These are phyloP conservation scores for Mionectes olivaceus DNA, from an alignment of 2,797 vertebrate species.

Conservation along the genomic window DNA sequence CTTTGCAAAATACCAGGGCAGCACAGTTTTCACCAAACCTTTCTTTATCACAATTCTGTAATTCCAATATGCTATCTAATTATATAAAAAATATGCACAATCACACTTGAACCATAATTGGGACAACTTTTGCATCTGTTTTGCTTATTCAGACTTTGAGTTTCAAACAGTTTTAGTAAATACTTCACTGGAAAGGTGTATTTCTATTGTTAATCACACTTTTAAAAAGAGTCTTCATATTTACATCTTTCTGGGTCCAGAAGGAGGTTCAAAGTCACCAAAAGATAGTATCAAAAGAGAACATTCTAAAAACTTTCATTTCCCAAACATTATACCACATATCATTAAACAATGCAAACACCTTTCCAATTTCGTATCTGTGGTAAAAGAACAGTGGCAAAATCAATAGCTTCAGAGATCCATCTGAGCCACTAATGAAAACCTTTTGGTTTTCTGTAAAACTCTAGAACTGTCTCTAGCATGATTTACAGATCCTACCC, in stretches of 20 bases:
- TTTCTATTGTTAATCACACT: not conserved
- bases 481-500: not conserved
- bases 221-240: not conserved
- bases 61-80: conserved; percentile 50
- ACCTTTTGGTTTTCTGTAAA: not conserved
- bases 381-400: not conserved
- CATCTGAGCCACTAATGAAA: not conserved
- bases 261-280: not conserved
- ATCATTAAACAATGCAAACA: not conserved
- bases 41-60: conserved; percentile 46
- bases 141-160: conserved; percentile 60
- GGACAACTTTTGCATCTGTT: not conserved
- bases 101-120: conserved; percentile 12
- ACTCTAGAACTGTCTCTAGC: not conserved
- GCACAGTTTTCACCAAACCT: conserved; percentile 39
- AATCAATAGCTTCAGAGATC: not conserved
- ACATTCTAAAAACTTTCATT: not conserved
- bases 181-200: not conserved
- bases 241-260: not conserved
- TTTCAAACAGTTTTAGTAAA: conserved; percentile 5
- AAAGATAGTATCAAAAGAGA: not conserved
- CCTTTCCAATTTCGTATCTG: not conserved
- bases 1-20: conserved; percentile 42
- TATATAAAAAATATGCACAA: conserved; percentile 52
- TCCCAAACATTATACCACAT: not conserved